Percentiles rank a stretch among this genome's conserved stretches.
These are phyloP conservation scores for Sturnira hondurensis DNA, from an alignment of 2,113 vertebrate species.

Conservation along the genomic window DNA sequence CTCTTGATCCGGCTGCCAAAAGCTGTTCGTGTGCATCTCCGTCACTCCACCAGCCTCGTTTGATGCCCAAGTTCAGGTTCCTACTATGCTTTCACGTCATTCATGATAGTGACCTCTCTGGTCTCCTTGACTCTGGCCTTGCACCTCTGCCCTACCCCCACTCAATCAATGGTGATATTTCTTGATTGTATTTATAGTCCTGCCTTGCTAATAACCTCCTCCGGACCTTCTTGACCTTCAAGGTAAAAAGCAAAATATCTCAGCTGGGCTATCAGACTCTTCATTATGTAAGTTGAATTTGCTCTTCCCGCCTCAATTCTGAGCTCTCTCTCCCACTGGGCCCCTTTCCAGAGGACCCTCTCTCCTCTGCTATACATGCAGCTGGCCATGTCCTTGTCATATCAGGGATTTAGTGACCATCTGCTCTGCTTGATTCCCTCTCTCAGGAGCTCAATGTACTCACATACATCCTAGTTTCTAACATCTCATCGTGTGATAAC, in stretches of 20 bases:
- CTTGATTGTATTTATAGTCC: fast-evolving
- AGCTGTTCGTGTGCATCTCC: fast-evolving
- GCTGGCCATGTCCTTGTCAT: fast-evolving
- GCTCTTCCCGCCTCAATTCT: neutral
- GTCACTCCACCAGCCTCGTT: too few species aligned
- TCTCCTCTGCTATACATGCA: fast-evolving
- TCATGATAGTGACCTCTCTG: neutral
- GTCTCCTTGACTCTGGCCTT: neutral
- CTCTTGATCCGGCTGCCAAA: neutral
- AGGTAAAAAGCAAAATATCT: too few species aligned
- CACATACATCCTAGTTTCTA: fast-evolving
- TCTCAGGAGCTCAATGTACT: neutral
- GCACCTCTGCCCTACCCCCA: fast-evolving
- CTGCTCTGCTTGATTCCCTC: fast-evolving
- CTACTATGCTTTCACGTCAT: too few species aligned
- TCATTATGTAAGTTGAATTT: neutral
- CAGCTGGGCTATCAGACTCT: neutral
- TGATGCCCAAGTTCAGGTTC: fast-evolving
- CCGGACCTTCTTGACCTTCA: too few species aligned
- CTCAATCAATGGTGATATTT: too few species aligned
- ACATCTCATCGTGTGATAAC: fast-evolving
- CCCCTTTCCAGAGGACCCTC: neutral
- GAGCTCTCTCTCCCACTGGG: neutral
- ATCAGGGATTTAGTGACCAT: neutral
- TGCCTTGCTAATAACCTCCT: neutral